Evolutionary conservation across 2,888 invertebrate species (phyloP).

Genomic region (Amitus sp.): DNA sequence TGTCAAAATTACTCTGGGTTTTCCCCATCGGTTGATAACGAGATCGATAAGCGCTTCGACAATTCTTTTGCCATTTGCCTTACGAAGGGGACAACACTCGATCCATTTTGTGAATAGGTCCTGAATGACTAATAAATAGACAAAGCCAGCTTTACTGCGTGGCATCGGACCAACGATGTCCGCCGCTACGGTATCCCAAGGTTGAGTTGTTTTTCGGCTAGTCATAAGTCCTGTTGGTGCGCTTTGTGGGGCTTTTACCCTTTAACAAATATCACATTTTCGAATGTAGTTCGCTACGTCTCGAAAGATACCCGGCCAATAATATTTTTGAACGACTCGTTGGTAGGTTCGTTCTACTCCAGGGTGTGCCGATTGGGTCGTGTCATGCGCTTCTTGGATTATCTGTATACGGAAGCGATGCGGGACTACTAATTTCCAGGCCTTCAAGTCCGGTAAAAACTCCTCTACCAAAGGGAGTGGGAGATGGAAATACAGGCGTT

Average conservation of each 20-base stretch:
- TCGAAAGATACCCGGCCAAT: conserved; percentile 13
- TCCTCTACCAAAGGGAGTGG: conserved; percentile 6
- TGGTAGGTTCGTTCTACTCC: conserved; percentile 6
- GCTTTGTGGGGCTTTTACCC: conserved; percentile 3
- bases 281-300: conserved; percentile 6
- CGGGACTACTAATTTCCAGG: conserved; percentile 17
- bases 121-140: conserved; percentile 13
- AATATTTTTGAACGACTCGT: conserved; percentile 5
- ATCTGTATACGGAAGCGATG: neutral
- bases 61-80: conserved; percentile 15
- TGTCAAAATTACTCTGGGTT: conserved; percentile 30
- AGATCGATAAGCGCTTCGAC: conserved; percentile 21
- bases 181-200: conserved; percentile 32
- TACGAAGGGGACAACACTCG: conserved; percentile 7
- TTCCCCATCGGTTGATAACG: conserved; percentile 38
- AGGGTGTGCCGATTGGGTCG: conserved; percentile 6
- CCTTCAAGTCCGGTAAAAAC: conserved; percentile 3
- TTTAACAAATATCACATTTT: conserved; percentile 8
- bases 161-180: neutral
- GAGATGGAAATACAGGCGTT: neutral
- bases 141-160: conserved; percentile 3
- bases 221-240: neutral
- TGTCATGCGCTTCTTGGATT: neutral
- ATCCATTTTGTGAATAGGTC: conserved; percentile 27
- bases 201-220: conserved; percentile 1